These are phyloP conservation scores for Varanus salvator DNA, from an alignment of 2,113 vertebrate species.

Conservation along the genomic window DNA sequence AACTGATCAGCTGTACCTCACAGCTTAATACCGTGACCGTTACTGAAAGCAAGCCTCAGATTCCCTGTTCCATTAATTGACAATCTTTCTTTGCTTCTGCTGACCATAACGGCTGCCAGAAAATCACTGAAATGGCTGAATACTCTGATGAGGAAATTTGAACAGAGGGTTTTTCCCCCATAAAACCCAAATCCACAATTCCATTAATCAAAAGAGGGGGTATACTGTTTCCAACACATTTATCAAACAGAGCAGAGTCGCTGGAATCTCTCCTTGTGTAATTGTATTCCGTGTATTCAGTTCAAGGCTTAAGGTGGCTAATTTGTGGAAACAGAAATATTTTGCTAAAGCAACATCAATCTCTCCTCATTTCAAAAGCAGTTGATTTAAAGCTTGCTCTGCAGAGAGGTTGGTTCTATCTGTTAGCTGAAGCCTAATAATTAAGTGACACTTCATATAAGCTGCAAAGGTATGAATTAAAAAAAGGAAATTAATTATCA, in stretches of 20 bases:
- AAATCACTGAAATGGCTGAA: background rate
- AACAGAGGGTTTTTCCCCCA: constrained; percentile 14
- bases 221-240: background rate
- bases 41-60: constrained; percentile 29
- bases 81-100: constrained; percentile 35
- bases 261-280: background rate
- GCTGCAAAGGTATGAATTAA: background rate
- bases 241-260: background rate
- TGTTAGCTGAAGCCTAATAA: background rate
- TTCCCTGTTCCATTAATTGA: constrained; percentile 45
- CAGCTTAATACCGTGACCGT: constrained; percentile 32
- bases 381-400: background rate
- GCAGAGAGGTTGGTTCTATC: background rate
- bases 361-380: constrained; percentile 20
- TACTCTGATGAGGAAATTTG: constrained; percentile 14
- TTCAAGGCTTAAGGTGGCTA: background rate
- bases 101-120: background rate
- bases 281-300: background rate
- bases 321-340: constrained; percentile 10
- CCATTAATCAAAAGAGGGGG: constrained; percentile 16
- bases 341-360: background rate
- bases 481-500: background rate
- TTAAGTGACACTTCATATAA: background rate
- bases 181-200: constrained; percentile 35
- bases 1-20: constrained; percentile 22